phyloP scores from a whole-genome alignment of 2,888 invertebrate genomes.

The Eilema caniola region DNA sequence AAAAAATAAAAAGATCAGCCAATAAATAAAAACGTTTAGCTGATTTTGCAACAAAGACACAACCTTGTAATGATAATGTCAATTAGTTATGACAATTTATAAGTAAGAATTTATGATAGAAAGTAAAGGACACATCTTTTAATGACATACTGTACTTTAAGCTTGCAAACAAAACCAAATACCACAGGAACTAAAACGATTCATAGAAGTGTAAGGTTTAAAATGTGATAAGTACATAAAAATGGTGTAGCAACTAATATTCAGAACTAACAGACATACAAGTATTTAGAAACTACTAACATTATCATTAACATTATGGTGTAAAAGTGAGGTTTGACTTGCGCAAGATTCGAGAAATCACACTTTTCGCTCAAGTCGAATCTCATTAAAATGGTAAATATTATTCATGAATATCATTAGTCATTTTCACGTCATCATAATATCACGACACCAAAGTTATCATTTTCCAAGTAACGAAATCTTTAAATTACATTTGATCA shows the following conservation, averaged over 20 bases:
- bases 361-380: background rate
- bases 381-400: constrained; percentile 3
- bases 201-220: constrained; percentile 14
- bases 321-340: background rate
- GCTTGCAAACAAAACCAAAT: background rate
- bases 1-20: too few relatives aligned
- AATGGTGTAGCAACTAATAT: constrained; percentile 29
- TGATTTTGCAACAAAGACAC: background rate
- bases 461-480: background rate
- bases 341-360: background rate
- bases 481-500: background rate
- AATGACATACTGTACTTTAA: background rate
- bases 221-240: constrained; percentile 13
- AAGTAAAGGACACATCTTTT: background rate
- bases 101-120: background rate
- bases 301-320: constrained; percentile 16
- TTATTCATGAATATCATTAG: background rate
- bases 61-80: too few relatives aligned
- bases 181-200: constrained; percentile 33
- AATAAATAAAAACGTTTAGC: too few relatives aligned
- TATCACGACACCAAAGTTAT: background rate
- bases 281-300: constrained; percentile 36
- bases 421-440: constrained; percentile 4
- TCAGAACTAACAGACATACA: constrained; percentile 35
- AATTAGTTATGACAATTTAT: background rate